A percentile compares a stretch with the other conserved stretches of the same genome.
phyloP scores from a whole-genome alignment of 2,113 vertebrate species.

The Hemichromis elongatus region DNA sequence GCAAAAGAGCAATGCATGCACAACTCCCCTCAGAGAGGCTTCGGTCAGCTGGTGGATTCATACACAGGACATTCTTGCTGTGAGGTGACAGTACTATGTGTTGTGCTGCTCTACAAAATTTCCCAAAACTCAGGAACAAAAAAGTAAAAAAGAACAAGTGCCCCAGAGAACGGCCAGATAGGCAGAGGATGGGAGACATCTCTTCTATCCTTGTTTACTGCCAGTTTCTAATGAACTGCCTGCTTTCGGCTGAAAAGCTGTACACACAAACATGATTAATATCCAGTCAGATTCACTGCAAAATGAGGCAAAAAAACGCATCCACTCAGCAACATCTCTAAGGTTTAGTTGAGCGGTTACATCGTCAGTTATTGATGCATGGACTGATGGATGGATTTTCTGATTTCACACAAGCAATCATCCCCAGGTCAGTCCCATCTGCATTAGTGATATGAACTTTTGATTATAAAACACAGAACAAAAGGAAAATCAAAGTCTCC shows the following conservation, averaged over 20 bases:
- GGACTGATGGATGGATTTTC: neutral
- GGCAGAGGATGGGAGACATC: neutral
- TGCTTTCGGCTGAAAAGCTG: neutral
- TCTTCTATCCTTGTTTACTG: neutral
- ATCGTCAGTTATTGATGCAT: neutral
- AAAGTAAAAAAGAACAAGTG: neutral
- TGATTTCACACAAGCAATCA: neutral
- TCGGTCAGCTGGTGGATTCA: too few relatives aligned
- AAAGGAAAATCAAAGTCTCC: neutral
- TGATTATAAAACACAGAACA: neutral
- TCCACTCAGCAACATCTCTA: neutral
- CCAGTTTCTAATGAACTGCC: conserved; percentile 25
- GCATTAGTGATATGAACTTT: neutral
- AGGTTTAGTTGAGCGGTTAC: neutral
- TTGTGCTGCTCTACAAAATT: neutral
- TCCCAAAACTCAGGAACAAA: neutral
- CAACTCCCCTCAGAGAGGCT: neutral
- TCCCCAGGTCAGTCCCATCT: neutral
- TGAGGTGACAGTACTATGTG: neutral
- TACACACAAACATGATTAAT: neutral
- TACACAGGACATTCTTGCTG: neutral
- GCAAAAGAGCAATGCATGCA: neutral
- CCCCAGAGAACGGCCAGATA: neutral
- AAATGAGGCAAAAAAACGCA: neutral
- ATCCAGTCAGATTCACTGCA: neutral